Base-by-base conservation (phyloP, 1,140 invertebrate genomes). In the Drosophila insularis region DNA sequence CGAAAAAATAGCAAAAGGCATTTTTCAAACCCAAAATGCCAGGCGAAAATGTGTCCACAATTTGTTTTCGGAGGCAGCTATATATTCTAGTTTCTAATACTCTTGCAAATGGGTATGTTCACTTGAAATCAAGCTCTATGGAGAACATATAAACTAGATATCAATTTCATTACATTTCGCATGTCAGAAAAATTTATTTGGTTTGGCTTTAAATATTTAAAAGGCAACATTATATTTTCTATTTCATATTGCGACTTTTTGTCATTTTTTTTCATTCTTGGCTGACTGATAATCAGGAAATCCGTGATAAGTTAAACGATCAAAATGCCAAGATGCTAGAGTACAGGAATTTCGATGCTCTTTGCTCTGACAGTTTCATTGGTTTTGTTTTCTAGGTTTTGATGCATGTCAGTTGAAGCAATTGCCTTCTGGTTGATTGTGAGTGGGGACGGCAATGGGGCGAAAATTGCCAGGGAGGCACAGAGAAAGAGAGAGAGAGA, bases 1-100 rank as follows among this genome's bases (percentile, higher is more conserved):
- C 43, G 11, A 37, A 37, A 72, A 72, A 56, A 37, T 13, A 23
- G 68, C 62, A 50, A 50, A 5, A 60, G 14, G 39, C 63, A 72
- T 50, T 50, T 50, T 55, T 63, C 27, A 46, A 13, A 31, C 54
- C 7, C 43, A 21, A 50, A 62, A 63, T 72, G 70, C 61, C 61
- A 68, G 23, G 40, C 66, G 32, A 64, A 65, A 68, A 65, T 68
- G 43, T 68, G 58, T 62, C 11, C 46, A 37, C 69, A 72, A 63
- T 43, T 71, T 63, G 21, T 72, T 63, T 21, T 21, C 11, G 17
- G 19, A 21, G 7, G 17, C 43, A 1, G 43, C 17, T 50, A 50
- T 50, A 50, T 50, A 43, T 50, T 21, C 17, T 11, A 37, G 35
- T 50, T 50, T 50, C 8, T 1, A 2, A 50, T 50, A 21, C 43